phyloP scores from a whole-genome alignment of 2,888 invertebrate genomes.

The Bruchidius siliquastri region DNA sequence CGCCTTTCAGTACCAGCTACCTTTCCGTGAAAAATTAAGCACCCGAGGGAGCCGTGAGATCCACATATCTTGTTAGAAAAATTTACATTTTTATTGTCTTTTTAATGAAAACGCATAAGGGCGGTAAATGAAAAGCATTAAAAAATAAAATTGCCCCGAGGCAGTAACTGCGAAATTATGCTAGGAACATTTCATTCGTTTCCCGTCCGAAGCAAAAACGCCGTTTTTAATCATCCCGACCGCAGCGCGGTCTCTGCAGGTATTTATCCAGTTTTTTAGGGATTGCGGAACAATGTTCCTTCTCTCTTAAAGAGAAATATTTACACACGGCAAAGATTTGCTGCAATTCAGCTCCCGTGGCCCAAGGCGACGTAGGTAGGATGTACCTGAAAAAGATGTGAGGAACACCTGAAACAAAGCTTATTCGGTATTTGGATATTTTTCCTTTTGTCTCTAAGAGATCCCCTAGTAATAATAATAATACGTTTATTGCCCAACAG shows the following conservation, averaged over 20 bases:
- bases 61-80: conserved; percentile 19
- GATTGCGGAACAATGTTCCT: background rate
- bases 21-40: background rate
- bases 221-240: background rate
- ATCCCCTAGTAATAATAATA: too few relatives aligned
- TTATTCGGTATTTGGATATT: background rate
- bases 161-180: conserved; percentile 29
- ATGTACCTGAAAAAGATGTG: background rate
- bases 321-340: background rate
- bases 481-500: too few relatives aligned
- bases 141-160: conserved; percentile 29
- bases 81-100: conserved; percentile 39
- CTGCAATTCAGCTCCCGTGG: background rate
- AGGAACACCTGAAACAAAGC: background rate
- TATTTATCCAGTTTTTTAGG: background rate
- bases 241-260: background rate
- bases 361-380: background rate
- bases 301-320: background rate
- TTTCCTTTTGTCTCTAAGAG: too few relatives aligned
- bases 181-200: conserved; percentile 8
- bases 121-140: conserved; percentile 33
- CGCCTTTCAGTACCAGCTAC: background rate
- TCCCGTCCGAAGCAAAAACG: background rate
- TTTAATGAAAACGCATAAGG: conserved; percentile 36
- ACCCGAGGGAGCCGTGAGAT: conserved; percentile 9